phyloP scores from a whole-genome alignment of 2,113 vertebrate species.

The Centropus unirufus region DNA sequence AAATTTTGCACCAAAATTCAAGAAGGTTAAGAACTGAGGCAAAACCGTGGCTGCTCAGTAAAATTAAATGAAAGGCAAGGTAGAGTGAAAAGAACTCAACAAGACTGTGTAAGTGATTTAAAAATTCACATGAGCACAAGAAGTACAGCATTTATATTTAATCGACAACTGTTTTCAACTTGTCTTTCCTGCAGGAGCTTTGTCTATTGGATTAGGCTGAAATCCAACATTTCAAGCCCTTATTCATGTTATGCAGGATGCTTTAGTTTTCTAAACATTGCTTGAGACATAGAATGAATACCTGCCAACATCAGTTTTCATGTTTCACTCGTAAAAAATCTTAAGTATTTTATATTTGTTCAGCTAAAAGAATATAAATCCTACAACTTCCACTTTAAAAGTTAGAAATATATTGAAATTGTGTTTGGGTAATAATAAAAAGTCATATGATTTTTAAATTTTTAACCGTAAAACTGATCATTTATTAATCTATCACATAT shows the following conservation, averaged over 20 bases:
- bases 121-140: not conserved
- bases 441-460: not conserved
- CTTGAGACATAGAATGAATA: not conserved
- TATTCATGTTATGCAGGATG: not conserved
- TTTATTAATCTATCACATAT: not conserved
- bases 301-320: not conserved
- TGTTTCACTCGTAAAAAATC: not conserved
- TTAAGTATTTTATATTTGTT: not conserved
- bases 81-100: not conserved
- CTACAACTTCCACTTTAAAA: not conserved
- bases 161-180: not conserved
- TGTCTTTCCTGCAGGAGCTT: not conserved
- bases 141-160: not conserved
- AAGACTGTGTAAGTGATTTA: not conserved
- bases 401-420: not conserved
- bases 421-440: not conserved
- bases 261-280: not conserved
- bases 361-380: not conserved
- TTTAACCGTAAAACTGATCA: not conserved
- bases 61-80: not conserved
- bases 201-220: not conserved
- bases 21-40: not conserved
- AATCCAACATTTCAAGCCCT: not conserved
- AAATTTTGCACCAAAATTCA: not conserved
- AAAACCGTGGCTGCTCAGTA: rapidly evolving